phyloP scores from a whole-genome alignment of 2,113 vertebrate genomes.

The Ceyx cyanopectus region DNA sequence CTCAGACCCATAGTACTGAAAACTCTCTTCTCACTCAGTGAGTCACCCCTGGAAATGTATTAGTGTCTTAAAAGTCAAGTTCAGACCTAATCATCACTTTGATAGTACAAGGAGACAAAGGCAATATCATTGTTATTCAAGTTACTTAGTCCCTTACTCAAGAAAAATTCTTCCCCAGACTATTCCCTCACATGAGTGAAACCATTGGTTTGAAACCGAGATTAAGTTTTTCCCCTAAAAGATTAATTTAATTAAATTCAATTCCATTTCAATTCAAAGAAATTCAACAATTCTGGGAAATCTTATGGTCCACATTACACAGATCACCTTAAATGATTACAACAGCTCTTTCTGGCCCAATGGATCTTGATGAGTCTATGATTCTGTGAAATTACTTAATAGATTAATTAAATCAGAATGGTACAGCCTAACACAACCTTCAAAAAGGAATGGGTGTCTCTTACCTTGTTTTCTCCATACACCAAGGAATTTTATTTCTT shows the following conservation, averaged over 20 bases:
- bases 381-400: constrained; percentile 8
- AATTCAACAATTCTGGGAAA: constrained; percentile 15
- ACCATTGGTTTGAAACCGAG: background rate
- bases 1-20: constrained; percentile 17
- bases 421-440: background rate
- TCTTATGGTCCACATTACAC: background rate
- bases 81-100: constrained; percentile 26
- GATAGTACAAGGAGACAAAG: background rate
- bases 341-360: background rate
- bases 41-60: constrained; percentile 9
- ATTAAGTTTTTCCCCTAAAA: constrained; percentile 8
- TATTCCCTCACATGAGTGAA: background rate
- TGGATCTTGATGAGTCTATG: background rate
- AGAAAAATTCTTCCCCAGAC: constrained; percentile 25
- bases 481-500: background rate
- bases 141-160: background rate
- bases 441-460: background rate
- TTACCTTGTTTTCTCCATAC: background rate
- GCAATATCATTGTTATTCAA: background rate
- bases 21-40: background rate
- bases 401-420: background rate
- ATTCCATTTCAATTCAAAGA: constrained; percentile 16
- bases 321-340: background rate
- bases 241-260: background rate
- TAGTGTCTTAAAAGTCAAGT: constrained; percentile 16